A percentile compares a stretch with the other conserved stretches of the same genome.
Conservation (phyloP, 2,797 vertebrate species). For the Phalanger gymnotis region DNA sequence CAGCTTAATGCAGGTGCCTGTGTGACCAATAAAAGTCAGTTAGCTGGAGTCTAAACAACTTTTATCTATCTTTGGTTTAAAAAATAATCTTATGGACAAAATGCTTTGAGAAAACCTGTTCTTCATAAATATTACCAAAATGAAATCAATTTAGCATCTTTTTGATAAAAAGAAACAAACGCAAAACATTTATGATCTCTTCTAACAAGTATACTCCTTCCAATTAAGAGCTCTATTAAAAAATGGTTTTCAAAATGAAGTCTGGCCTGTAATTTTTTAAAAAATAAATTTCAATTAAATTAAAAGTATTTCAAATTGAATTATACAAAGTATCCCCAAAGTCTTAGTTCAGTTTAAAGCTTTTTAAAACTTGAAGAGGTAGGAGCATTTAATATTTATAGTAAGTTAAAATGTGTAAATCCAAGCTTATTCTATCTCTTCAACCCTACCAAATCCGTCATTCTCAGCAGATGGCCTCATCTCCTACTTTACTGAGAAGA, state of each 20-base stretch:
- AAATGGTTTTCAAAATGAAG: not conserved
- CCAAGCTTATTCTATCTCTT: not conserved
- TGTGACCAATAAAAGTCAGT: conserved; percentile 58
- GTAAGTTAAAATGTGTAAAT: not conserved
- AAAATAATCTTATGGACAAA: not conserved
- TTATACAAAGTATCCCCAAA: not conserved
- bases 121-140: conserved; percentile 1
- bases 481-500: not conserved
- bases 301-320: not conserved
- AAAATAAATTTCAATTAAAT: conserved; percentile 9
- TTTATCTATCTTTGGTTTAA: not conserved
- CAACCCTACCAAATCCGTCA: not conserved
- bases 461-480: not conserved
- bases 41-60: not conserved
- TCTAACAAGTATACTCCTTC: not conserved
- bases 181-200: conserved; percentile 12
- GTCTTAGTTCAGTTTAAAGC: not conserved
- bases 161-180: not conserved
- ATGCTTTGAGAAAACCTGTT: not conserved
- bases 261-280: conserved; percentile 32
- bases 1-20: conserved; percentile 82
- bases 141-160: not conserved
- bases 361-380: not conserved
- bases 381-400: not conserved
- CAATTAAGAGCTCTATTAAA: conserved; percentile 4